These are phyloP conservation scores for Notocelia uddmanniana DNA, from an alignment of 2,888 invertebrate species.

Conservation along the genomic window DNA sequence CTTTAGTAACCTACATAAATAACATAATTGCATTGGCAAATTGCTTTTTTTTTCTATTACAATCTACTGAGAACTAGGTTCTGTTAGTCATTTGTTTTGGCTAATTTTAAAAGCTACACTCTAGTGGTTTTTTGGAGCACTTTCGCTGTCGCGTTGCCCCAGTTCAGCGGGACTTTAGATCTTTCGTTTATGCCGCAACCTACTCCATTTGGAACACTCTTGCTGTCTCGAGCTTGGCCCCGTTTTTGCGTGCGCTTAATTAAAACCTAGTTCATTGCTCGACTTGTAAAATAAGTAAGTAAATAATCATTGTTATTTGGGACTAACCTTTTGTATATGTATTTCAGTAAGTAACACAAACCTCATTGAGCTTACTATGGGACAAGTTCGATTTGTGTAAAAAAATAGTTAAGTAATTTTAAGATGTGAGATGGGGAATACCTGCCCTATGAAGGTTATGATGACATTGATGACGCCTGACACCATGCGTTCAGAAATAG, in stretches of 20 bases:
- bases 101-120: conserved; percentile 9
- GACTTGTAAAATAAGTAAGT: neutral
- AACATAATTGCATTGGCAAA: conserved; percentile 11
- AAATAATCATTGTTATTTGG: neutral
- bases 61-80: conserved; percentile 17
- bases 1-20: conserved; percentile 33
- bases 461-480: no score
- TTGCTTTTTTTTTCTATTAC: neutral
- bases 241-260: conserved; percentile 16
- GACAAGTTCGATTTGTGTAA: no score
- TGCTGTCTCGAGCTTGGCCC: conserved; percentile 27
- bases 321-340: neutral
- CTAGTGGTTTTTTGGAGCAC: conserved; percentile 29
- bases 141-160: conserved; percentile 37
- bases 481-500: no score
- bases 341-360: no score
- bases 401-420: no score
- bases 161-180: conserved; percentile 22
- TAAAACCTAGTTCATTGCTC: conserved; percentile 22
- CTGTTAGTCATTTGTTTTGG: conserved; percentile 26
- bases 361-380: no score
- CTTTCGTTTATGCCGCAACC: conserved; percentile 41
- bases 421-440: no score
- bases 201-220: conserved; percentile 40
- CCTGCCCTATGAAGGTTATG: no score